These are phyloP conservation scores for Tapirus indicus DNA, from an alignment of 2,797 vertebrate species.

Conservation along the genomic window DNA sequence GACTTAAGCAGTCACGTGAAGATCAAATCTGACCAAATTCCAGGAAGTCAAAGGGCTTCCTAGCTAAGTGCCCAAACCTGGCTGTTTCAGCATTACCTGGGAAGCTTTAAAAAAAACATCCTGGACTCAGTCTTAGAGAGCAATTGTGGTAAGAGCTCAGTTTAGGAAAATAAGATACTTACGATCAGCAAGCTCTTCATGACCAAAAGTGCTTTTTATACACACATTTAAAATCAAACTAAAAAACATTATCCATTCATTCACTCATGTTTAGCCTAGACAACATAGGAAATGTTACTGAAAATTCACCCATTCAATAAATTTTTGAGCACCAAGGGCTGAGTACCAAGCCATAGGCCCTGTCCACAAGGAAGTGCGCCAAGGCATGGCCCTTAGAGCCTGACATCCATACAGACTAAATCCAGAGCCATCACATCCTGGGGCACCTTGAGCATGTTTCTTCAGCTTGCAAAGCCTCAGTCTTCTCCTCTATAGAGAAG, in stretches of 20 bases:
- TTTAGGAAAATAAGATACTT: slow-evolving; percentile 1
- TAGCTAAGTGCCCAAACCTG: neutral
- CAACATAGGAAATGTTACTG: neutral
- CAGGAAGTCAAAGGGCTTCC: neutral
- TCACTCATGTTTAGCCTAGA: neutral
- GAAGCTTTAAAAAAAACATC: neutral
- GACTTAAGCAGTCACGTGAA: neutral
- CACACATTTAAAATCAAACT: neutral
- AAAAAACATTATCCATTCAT: slow-evolving; percentile 5
- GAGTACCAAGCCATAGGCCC: neutral
- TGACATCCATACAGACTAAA: neutral
- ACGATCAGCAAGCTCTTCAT: neutral
- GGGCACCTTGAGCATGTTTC: neutral
- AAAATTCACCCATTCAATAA: neutral
- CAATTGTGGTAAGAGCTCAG: neutral
- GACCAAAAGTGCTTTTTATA: slow-evolving; percentile 5
- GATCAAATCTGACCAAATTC: slow-evolving; percentile 23
- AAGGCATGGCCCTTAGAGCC: neutral
- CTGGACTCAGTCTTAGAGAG: neutral
- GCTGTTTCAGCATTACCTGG: neutral
- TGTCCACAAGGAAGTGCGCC: neutral
- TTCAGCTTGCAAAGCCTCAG: neutral
- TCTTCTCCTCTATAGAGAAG: neutral
- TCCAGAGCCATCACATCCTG: neutral
- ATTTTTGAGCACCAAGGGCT: neutral